These are phyloP conservation scores for Chascanopsetta lugubris DNA, from an alignment of 2,113 vertebrate genomes.

Conservation along the genomic window DNA sequence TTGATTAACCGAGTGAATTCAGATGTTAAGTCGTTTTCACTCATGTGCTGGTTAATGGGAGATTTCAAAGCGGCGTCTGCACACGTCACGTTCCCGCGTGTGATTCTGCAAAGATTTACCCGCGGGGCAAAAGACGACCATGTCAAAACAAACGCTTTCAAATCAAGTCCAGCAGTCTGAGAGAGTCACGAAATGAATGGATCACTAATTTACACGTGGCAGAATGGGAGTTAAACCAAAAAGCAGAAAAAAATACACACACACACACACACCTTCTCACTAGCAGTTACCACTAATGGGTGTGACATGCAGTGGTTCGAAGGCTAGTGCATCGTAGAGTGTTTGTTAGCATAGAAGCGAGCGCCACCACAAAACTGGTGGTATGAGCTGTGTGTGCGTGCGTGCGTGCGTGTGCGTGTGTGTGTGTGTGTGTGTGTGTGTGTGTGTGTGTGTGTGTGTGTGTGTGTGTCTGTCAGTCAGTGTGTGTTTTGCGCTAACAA, in stretches of 20 bases:
- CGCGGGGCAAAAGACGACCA: neutral
- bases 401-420: constrained; percentile 11
- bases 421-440: no score
- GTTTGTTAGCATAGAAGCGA: constrained; percentile 21
- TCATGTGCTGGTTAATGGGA: neutral
- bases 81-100: neutral
- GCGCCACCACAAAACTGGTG: constrained; percentile 11
- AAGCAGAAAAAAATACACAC: constrained; percentile 8
- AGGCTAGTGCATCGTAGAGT: constrained; percentile 19
- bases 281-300: constrained; percentile 31
- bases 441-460: no score
- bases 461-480: no score
- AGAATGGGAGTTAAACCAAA: constrained; percentile 15
- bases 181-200: neutral
- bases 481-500: constrained; percentile 28
- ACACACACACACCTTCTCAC: neutral
- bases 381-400: constrained; percentile 18
- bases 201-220: constrained; percentile 2
- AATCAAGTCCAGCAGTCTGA: neutral
- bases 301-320: constrained; percentile 21
- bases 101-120: neutral
- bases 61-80: constrained; percentile 8
- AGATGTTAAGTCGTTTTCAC: no score
- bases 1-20: no score
- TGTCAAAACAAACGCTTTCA: neutral